These are phyloP conservation scores for Drosophila subobscura DNA, from an alignment of 1,140 invertebrate species.

Conservation along the genomic window DNA sequence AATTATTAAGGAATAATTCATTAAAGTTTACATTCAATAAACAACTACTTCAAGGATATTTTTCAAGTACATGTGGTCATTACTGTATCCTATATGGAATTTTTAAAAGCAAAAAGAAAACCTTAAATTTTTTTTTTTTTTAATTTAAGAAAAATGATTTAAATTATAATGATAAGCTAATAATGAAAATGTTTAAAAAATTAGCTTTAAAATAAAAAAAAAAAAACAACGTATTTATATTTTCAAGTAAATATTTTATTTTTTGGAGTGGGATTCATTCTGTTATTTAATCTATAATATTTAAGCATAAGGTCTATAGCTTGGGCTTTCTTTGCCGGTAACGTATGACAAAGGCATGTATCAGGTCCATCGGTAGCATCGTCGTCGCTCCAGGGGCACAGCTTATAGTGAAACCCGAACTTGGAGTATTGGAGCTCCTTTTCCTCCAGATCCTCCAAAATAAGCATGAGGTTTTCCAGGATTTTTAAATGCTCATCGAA, in stretches of 20 bases:
- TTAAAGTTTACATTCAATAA: neutral
- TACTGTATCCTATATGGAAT: neutral
- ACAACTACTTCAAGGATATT: neutral
- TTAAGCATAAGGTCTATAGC: neutral
- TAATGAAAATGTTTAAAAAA: neutral
- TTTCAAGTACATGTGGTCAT: neutral
- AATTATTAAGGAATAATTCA: neutral
- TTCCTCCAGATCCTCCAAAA: too few species aligned
- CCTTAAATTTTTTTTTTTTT: too few species aligned
- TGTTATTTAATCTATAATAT: neutral
- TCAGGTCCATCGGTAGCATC: neutral
- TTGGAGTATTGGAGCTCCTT: too few species aligned
- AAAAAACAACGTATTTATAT: neutral
- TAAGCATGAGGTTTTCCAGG: too few species aligned
- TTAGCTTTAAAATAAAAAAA: neutral
- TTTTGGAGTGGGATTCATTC: neutral
- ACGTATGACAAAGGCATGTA: neutral
- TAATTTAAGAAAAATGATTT: too few species aligned
- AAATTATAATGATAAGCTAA: neutral
- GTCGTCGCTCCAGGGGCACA: neutral
- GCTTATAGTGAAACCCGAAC: constrained; percentile 1
- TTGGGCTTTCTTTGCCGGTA: too few species aligned
- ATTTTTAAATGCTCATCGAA: too few species aligned
- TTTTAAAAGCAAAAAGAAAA: neutral
- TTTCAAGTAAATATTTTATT: neutral